A percentile compares a stretch with the other conserved stretches of the same genome.
These are phyloP conservation scores for Pristis pectinata DNA, from an alignment of 2,797 vertebrate species.

Conservation along the genomic window DNA sequence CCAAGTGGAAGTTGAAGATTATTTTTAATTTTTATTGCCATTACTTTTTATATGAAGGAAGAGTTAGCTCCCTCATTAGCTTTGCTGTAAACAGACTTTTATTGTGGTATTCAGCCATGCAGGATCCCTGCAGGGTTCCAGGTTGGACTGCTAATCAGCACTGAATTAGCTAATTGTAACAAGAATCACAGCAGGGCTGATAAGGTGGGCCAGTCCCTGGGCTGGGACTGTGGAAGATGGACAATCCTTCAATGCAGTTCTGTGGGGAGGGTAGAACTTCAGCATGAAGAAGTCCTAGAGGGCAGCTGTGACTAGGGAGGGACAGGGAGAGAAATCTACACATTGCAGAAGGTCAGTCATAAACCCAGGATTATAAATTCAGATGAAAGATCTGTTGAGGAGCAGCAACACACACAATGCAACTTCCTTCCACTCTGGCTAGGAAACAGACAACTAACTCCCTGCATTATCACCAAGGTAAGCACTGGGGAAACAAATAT, in stretches of 20 bases:
- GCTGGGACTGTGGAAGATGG: not conserved
- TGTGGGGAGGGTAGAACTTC: not conserved
- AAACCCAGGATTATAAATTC: too few relatives aligned
- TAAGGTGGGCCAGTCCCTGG: not conserved
- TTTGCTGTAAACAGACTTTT: not conserved
- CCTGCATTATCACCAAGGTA: not conserved
- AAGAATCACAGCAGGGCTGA: not conserved
- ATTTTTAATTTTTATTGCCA: not conserved
- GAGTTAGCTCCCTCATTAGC: not conserved
- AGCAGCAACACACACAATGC: not conserved
- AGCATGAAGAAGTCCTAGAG: not conserved
- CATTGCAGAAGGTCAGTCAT: too few relatives aligned
- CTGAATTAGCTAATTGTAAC: not conserved
- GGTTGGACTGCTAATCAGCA: not conserved
- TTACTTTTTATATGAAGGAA: not conserved
- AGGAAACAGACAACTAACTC: not conserved
- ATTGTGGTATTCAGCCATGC: not conserved
- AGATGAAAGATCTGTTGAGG: not conserved
- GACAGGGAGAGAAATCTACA: not conserved
- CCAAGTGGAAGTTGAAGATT: not conserved
- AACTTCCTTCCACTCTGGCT: not conserved
- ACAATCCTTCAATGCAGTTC: not conserved
- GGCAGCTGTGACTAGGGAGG: not conserved
- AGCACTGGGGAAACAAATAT: not conserved
- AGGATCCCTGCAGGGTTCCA: not conserved